phyloP scores from a whole-genome alignment of 2,888 invertebrate genomes.

The Phengaris arion region DNA sequence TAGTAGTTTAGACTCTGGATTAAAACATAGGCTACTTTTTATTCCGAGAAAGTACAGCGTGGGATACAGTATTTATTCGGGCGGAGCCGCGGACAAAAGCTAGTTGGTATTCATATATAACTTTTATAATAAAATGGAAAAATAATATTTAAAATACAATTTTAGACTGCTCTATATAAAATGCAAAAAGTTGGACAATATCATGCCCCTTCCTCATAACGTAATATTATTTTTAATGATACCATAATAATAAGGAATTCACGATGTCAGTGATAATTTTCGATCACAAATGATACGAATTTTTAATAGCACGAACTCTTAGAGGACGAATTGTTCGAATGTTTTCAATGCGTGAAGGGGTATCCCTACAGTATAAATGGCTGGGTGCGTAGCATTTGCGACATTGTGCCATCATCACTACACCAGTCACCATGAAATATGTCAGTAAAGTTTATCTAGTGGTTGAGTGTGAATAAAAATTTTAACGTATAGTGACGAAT shows the following conservation, averaged over 20 bases:
- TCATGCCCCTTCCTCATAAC: background rate
- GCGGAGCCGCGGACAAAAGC: no score
- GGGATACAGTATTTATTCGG: no score
- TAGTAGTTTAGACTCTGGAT: no score
- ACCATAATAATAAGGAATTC: background rate
- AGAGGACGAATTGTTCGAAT: background rate
- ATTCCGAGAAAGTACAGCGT: no score
- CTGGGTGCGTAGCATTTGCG: background rate
- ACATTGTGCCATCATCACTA: background rate
- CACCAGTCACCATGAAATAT: slow-evolving; percentile 13
- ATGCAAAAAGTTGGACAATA: no score
- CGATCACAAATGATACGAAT: background rate
- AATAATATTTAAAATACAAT: no score
- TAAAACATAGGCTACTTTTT: no score
- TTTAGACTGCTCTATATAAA: no score
- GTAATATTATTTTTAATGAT: background rate
- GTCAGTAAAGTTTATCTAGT: background rate
- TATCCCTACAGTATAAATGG: slow-evolving; percentile 5
- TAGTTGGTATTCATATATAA: no score
- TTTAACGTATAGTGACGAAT: background rate
- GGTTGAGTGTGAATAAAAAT: background rate
- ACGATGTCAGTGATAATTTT: background rate
- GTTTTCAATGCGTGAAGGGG: background rate
- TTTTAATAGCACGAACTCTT: background rate
- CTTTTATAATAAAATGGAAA: no score